Evolutionary conservation across 2,888 invertebrate genomes (phyloP).

Genomic region (Drosophila fungiperda): DNA sequence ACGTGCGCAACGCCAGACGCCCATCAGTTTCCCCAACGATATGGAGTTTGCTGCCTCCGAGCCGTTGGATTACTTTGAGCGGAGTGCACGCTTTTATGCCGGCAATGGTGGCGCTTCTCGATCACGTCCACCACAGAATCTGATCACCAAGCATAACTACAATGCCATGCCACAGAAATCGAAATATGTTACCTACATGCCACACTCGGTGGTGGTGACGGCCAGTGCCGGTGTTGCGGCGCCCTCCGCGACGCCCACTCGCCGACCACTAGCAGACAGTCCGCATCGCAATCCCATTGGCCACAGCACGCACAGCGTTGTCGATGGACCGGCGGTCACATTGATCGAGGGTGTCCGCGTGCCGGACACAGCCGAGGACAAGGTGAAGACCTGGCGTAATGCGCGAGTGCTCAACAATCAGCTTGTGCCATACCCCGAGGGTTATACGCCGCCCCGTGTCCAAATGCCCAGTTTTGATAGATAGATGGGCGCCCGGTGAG

Average conservation of each 20-base stretch:
- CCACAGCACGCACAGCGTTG: constrained; percentile 70
- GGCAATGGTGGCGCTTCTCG: constrained; percentile 30
- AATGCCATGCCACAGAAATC: constrained; percentile 60
- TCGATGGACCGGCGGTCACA: constrained; percentile 85
- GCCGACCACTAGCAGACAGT: constrained; percentile 28
- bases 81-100: constrained; percentile 61
- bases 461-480: constrained; percentile 80
- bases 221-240: constrained; percentile 69
- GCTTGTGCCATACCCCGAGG: constrained; percentile 90
- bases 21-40: constrained; percentile 60
- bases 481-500: constrained; percentile 39
- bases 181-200: constrained; percentile 67
- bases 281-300: constrained; percentile 72
- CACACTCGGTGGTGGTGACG: constrained; percentile 73
- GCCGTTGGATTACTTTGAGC: constrained; percentile 41
- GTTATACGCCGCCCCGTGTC: constrained; percentile 88
- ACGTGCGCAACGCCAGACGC: constrained; percentile 54
- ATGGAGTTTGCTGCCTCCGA: constrained; percentile 66
- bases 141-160: constrained; percentile 79
- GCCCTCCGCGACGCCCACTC: constrained; percentile 44
- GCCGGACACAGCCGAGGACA: constrained; percentile 93
- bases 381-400: constrained; percentile 92
- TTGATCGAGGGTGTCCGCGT: constrained; percentile 91
- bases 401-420: constrained; percentile 94
- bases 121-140: constrained; percentile 66